Conservation (phyloP, 2,888 invertebrate genomes). For the Dione vanillae region DNA sequence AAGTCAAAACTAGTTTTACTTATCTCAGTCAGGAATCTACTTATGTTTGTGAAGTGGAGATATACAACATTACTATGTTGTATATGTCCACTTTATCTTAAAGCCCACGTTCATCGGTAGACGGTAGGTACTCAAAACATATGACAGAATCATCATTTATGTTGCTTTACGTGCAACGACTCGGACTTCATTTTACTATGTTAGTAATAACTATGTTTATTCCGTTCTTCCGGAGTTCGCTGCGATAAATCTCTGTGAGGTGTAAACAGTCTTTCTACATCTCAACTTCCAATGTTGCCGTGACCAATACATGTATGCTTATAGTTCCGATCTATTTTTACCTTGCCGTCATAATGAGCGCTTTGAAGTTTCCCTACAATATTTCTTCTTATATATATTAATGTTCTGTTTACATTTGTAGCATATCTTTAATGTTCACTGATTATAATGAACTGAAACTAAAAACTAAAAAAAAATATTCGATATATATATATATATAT, state of each 20-base stretch:
- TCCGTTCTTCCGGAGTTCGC: constrained; percentile 64
- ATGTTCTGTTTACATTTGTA: constrained; percentile 4
- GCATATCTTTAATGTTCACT: not conserved
- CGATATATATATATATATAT: too few relatives aligned
- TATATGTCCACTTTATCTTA: constrained; percentile 38
- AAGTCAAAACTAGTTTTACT: constrained; percentile 34
- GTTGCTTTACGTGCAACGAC: constrained; percentile 24
- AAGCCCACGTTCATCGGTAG: constrained; percentile 38
- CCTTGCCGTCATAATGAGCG: constrained; percentile 14
- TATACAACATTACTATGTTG: constrained; percentile 34
- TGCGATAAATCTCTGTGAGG: constrained; percentile 61
- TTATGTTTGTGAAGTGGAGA: constrained; percentile 32
- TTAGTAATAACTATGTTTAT: constrained; percentile 73
- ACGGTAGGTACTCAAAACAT: constrained; percentile 20
- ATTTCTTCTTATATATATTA: constrained; percentile 4
- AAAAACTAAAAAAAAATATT: too few relatives aligned
- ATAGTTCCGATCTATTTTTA: constrained; percentile 37
- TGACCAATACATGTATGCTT: constrained; percentile 25
- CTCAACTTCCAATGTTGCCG: constrained; percentile 36
- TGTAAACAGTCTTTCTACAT: constrained; percentile 58
- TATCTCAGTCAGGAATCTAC: constrained; percentile 37
- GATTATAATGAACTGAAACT: not conserved
- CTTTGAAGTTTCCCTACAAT: constrained; percentile 29
- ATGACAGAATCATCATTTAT: constrained; percentile 25
- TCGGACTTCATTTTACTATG: constrained; percentile 44